Evolutionary conservation across 2,113 vertebrate species (phyloP).

Genomic region (Strigops habroptila): DNA sequence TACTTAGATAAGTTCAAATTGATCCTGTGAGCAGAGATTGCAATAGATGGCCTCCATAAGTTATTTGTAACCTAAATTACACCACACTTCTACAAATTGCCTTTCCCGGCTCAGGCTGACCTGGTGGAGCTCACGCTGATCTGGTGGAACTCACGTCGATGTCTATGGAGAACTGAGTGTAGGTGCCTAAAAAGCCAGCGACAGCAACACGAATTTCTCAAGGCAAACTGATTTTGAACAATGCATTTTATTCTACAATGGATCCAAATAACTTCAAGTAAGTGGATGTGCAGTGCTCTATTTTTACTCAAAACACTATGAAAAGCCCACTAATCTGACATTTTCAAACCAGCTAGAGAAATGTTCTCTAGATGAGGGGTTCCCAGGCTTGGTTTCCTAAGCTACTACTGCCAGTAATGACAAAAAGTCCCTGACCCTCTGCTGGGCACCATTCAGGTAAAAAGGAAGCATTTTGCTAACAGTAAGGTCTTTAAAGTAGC

Average conservation of each 20-base stretch:
- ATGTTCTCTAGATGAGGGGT: neutral
- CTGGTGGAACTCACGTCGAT: neutral
- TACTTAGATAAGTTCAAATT: neutral
- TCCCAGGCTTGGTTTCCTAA: neutral
- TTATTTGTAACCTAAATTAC: neutral
- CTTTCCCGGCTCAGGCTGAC: neutral
- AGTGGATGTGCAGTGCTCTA: neutral
- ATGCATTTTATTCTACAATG: neutral
- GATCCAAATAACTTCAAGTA: neutral
- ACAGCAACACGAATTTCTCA: neutral
- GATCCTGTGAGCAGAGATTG: neutral
- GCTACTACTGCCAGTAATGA: neutral
- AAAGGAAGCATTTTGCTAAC: neutral
- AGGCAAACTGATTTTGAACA: neutral
- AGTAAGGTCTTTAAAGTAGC: neutral
- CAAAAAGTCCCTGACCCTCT: neutral
- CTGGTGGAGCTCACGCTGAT: neutral
- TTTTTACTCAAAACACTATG: neutral
- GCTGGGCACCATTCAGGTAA: neutral
- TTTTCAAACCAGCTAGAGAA: neutral
- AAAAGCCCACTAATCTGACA: neutral
- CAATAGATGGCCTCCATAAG: neutral
- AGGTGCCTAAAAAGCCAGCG: neutral
- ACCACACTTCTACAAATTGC: neutral
- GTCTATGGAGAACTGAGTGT: accelerated